Percentiles rank a stretch among this genome's conserved stretches.
Evolutionary conservation across 2,113 vertebrate genomes (phyloP).

Genomic region (Peromyscus californicus): DNA sequence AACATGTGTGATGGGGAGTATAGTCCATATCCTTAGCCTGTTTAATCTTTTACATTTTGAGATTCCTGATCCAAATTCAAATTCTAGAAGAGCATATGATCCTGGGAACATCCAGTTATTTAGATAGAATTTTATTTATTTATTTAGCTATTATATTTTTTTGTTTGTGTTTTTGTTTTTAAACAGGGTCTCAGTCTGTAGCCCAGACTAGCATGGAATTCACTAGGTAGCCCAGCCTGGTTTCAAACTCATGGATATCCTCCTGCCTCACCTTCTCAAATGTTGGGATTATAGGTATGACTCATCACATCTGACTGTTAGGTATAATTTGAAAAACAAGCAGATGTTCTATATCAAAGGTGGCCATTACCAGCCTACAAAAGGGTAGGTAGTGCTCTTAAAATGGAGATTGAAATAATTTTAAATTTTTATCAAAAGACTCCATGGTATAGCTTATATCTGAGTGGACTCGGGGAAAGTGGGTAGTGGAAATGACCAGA

Average conservation of each 20-base stretch:
- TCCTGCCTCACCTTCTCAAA: background rate
- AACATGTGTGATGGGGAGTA: fast-evolving
- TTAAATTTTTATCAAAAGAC: background rate
- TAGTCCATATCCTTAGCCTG: fast-evolving
- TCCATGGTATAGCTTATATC: background rate
- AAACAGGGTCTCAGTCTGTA: background rate
- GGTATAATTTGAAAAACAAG: background rate
- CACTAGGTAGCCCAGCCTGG: background rate
- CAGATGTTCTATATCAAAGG: background rate
- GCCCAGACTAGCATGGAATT: background rate
- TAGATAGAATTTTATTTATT: background rate
- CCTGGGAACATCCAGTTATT: background rate
- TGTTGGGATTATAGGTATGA: background rate
- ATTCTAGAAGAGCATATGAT: background rate
- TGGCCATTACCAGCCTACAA: background rate
- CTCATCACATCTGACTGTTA: background rate
- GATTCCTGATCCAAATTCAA: constrained; percentile 9
- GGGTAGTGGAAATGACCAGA: background rate
- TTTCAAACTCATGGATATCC: background rate
- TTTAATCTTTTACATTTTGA: background rate
- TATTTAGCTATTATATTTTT: background rate
- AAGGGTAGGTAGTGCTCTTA: background rate
- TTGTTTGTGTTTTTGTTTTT: background rate
- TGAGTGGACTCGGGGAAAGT: background rate
- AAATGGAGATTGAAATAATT: background rate